A percentile compares a stretch with the other conserved stretches of the same genome.
phyloP scores from a whole-genome alignment of 2,888 invertebrate species.

The Lymantria monacha region DNA sequence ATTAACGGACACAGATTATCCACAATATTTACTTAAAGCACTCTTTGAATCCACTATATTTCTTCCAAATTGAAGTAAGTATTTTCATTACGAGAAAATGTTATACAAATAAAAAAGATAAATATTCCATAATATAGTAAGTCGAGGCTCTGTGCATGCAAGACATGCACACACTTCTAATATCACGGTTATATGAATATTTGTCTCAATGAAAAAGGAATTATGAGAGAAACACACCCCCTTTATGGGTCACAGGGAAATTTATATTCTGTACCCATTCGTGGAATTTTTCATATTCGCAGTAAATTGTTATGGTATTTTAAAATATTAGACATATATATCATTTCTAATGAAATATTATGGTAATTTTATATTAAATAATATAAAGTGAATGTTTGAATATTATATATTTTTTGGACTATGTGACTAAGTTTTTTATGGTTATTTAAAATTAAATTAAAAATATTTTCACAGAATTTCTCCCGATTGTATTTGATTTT shows the following conservation, averaged over 20 bases:
- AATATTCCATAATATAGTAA: too few species aligned
- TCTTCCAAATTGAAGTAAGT: too few species aligned
- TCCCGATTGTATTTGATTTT: too few species aligned
- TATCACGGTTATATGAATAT: constrained; percentile 70
- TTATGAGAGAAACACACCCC: constrained; percentile 64
- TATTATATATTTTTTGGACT: too few species aligned
- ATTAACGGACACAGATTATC: too few species aligned
- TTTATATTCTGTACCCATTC: constrained; percentile 60
- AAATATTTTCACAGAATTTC: too few species aligned
- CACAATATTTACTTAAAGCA: too few species aligned
- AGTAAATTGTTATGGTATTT: constrained; percentile 59
- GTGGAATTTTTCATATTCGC: constrained; percentile 67
- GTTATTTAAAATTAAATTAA: too few species aligned
- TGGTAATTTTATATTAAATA: constrained; percentile 13
- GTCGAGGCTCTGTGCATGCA: constrained; percentile 42
- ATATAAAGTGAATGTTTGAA: neutral
- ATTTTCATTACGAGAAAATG: too few species aligned
- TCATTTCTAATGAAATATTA: constrained; percentile 22
- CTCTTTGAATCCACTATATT: too few species aligned
- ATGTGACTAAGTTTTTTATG: too few species aligned
- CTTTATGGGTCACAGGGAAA: constrained; percentile 57
- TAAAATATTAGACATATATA: constrained; percentile 48
- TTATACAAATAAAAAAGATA: too few species aligned
- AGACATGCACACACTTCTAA: constrained; percentile 59
- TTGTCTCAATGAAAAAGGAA: constrained; percentile 80